These are phyloP conservation scores for Chironex yamaguchii DNA, from an alignment of 30 jellyfish, hydroid and myxozoan species.

Conservation along the genomic window DNA sequence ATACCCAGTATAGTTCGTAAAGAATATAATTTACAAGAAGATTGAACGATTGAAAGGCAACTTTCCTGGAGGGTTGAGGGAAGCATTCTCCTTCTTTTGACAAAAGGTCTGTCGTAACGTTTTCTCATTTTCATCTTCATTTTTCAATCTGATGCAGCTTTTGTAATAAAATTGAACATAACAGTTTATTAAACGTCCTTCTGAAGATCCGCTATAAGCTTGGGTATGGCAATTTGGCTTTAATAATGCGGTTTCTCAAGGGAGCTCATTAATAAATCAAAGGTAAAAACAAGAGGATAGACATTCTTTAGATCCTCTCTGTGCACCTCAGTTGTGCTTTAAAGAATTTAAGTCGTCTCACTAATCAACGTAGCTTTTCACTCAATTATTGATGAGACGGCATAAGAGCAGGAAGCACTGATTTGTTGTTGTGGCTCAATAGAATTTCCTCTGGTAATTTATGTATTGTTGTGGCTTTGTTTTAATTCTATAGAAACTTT, in stretches of 20 bases:
- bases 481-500: too few relatives aligned
- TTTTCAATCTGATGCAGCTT: too few relatives aligned
- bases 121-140: too few relatives aligned
- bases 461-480: too few relatives aligned
- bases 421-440: neutral
- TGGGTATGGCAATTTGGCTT: neutral
- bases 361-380: neutral
- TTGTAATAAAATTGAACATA: too few relatives aligned
- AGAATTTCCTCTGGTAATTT: too few relatives aligned
- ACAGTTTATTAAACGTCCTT: too few relatives aligned
- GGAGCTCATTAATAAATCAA: neutral
- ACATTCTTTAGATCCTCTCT: neutral
- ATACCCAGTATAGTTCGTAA: slow-evolving; percentile 24
- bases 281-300: neutral
- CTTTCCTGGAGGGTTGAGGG: neutral
- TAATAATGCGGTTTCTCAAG: neutral
- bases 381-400: neutral
- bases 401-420: neutral
- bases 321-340: neutral
- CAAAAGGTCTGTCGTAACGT: neutral
- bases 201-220: too few relatives aligned
- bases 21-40: neutral
- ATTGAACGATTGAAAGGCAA: neutral
- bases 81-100: neutral
- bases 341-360: neutral